These are phyloP conservation scores for Oriolus oriolus DNA, from an alignment of 2,113 vertebrate genomes.

Conservation along the genomic window DNA sequence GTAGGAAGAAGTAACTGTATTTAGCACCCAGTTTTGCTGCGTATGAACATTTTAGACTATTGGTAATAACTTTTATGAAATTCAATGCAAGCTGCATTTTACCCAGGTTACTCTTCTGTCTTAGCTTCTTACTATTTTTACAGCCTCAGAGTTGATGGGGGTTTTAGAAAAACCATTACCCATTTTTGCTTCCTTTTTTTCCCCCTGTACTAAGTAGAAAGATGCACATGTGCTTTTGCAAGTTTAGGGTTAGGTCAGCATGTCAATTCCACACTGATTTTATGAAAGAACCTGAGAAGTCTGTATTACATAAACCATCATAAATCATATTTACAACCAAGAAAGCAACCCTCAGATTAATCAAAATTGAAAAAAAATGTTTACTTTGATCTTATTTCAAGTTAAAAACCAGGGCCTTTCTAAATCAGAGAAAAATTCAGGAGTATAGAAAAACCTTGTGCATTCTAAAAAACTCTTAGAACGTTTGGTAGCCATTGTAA, in stretches of 20 bases:
- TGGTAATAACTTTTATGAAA: not conserved
- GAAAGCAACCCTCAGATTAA: not conserved
- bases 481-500: not conserved
- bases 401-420: not conserved
- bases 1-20: not conserved
- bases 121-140: not conserved
- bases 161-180: not conserved
- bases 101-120: not conserved
- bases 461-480: not conserved
- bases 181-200: not conserved
- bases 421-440: not conserved
- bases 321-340: too few relatives aligned
- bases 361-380: not conserved
- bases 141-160: not conserved
- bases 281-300: not conserved
- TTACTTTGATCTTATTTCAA: not conserved
- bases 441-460: rapidly evolving
- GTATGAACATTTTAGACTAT: not conserved
- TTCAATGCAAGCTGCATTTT: not conserved
- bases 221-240: not conserved
- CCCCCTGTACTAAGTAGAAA: not conserved
- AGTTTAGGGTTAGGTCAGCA: not conserved
- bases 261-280: not conserved
- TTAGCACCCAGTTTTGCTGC: not conserved
- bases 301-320: not conserved